Evolutionary conservation across 2,797 vertebrate genomes (phyloP), one percentile per base, ranked within the genome.

Genomic region (Echiichthys vipera): DNA sequence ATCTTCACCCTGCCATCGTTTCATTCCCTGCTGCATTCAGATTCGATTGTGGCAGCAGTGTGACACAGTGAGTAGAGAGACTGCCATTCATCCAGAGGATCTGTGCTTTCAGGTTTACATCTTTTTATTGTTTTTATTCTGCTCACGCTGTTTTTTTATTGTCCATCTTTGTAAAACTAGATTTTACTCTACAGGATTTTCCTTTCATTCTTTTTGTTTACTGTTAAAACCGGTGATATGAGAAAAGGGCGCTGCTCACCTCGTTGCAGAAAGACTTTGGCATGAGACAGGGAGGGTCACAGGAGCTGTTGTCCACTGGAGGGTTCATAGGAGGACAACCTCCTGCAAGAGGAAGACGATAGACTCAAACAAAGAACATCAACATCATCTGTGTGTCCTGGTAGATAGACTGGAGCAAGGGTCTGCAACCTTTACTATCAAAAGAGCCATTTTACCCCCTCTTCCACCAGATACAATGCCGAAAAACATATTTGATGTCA

Each of bases 191-290:
- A 18, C 1, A 2, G 13, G 39, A 40, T 17, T n/a, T 18, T 51
- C 22, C 61, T 40, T 66, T 45, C 8, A 47, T 24, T 24, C 17
- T 14, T 13, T 22, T 22, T 22, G 8, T 53, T 58, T 39, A 12
- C 9, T 2, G 25, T 32, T 12, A 8, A 74, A 18, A 56, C 15
- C 4, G 42, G 22, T 27, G 49, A 36, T 20, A 17, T 37, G 50
- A 69, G 29, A 61, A 74, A 25, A 46, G 36, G 53, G 71, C 64
- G 64, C 12, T 3, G 50, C 86, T 91, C 93, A 98, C 98, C 97
- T 99, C 96, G 2, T 94, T 96, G 90, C 98, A 99, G 91, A 96
- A 96, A 13, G 97, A 95, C 63, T 96, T 96, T n/a, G 94, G 94
- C 81, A 96, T 95, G 81, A 94, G 94, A 85, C 98, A 99, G 8